Percentiles rank a stretch among this genome's conserved stretches.
Conservation (phyloP, 2,113 vertebrate species). For the Fregata magnificens region DNA sequence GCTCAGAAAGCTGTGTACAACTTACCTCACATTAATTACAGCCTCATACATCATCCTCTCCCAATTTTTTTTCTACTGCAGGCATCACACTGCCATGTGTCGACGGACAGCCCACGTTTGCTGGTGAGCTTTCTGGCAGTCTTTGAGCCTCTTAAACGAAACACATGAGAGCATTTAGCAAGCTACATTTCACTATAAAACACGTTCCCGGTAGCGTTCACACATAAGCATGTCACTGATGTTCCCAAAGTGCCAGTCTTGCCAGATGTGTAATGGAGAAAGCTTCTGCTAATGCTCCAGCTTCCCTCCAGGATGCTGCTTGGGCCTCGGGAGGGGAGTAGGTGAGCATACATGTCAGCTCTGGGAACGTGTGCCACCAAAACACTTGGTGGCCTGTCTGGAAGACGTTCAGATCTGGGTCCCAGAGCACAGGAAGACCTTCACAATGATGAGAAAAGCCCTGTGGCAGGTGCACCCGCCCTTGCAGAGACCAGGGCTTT, state of each 20-base stretch:
- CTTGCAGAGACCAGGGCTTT: no score
- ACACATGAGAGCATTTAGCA: neutral
- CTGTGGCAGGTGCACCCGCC: no score
- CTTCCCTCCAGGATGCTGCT: neutral
- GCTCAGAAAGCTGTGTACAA: neutral
- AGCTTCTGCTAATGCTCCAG: neutral
- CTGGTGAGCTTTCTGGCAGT: neutral
- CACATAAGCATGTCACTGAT: neutral
- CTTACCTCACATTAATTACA: neutral
- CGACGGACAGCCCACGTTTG: neutral
- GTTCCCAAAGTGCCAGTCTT: neutral
- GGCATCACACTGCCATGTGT: neutral
- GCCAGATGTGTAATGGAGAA: neutral
- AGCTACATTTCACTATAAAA: neutral
- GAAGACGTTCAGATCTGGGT: neutral
- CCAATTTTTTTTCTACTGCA: accelerated
- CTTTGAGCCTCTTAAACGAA: neutral
- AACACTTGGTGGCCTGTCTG: neutral
- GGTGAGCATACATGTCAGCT: neutral
- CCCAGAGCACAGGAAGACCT: neutral
- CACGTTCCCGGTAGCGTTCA: accelerated
- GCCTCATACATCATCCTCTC: neutral
- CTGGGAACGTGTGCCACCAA: neutral
- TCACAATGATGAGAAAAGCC: neutral
- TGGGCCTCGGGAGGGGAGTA: accelerated